Percentiles rank a stretch among this genome's conserved stretches.
phyloP scores from a whole-genome alignment of 2,113 vertebrate species.

The Boulengeromyrus knoepffleri region DNA sequence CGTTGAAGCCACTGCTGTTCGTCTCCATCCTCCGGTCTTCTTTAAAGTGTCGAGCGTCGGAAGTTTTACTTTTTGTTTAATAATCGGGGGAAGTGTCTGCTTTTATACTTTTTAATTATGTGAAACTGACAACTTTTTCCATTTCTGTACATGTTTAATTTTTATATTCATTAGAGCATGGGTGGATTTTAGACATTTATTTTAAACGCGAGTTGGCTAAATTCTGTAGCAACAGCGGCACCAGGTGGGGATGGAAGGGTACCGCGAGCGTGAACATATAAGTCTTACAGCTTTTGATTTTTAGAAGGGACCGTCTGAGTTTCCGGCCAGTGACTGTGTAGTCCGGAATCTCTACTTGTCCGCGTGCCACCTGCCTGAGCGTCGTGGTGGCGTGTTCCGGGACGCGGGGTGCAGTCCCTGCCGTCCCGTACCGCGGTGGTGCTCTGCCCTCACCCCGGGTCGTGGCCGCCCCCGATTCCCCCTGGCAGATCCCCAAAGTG shows the following conservation, averaged over 20 bases:
- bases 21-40: background rate
- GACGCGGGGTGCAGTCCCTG: background rate
- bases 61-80: conserved; percentile 11
- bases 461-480: background rate
- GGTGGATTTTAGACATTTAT: conserved; percentile 18
- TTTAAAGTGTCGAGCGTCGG: background rate
- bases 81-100: conserved; percentile 2
- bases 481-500: background rate
- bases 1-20: background rate
- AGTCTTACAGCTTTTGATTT: conserved; percentile 21
- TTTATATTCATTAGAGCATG: conserved; percentile 13
- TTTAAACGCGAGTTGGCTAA: background rate
- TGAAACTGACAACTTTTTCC: conserved; percentile 12
- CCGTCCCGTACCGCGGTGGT: background rate
- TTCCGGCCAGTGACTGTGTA: background rate
- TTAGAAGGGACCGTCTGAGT: conserved; percentile 10
- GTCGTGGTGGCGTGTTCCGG: background rate
- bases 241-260: background rate
- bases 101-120: conserved; percentile 27
- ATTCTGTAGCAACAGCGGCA: background rate
- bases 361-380: background rate
- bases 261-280: background rate
- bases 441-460: background rate
- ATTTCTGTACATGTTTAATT: conserved; percentile 18
- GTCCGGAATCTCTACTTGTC: background rate